Base-by-base conservation (phyloP, 64 coral and sea anemone species). In the Hydrozoanthus tunicans region DNA sequence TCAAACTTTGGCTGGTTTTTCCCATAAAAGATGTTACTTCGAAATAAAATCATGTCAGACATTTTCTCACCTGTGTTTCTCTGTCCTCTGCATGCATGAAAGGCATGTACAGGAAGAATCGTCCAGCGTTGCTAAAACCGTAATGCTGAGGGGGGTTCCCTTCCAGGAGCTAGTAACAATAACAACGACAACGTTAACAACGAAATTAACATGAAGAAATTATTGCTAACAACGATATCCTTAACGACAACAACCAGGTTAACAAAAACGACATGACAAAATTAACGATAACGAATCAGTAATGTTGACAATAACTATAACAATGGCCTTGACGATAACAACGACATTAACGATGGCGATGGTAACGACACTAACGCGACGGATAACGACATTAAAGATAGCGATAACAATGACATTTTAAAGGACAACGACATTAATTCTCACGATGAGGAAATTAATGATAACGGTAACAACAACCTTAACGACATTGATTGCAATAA, bases 41-140 rank as follows among this genome's bases (percentile, higher is more conserved):
- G 11, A 9, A 43, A 43, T 43, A 43, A 43, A 43, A 43, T 43
- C 32, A 43, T 43, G 32, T 43, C n/a, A 51, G 7, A 15, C 58
- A 58, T 26, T 89, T 64, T n/a, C 27, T 58, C 64, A 96, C 94
- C 94, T 96, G 94, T 24, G 62, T 62, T 23, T 93, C 77, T 27
- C 32, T 93, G 53, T 93, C 67, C 58, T 96, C 94, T 56, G 89
- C 77, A 55, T 96, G 94, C 90, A 91, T 89, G 58, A 96, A 70
- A 54, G 94, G 94, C 92, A 96, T 8, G 80, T 96, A 93, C 2
- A 91, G 51, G 20, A 96, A 96, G 13, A 27, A 25, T 80, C 94
- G 56, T n/a, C 90, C 94, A 6, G 89, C 66, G 78, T 13, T 81
- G 15, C 76, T 56, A 15, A 88, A 91, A 24, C 77, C 85, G 26